These are phyloP conservation scores for Oophaga pumilio DNA, from an alignment of 2,113 vertebrate species.

Conservation along the genomic window DNA sequence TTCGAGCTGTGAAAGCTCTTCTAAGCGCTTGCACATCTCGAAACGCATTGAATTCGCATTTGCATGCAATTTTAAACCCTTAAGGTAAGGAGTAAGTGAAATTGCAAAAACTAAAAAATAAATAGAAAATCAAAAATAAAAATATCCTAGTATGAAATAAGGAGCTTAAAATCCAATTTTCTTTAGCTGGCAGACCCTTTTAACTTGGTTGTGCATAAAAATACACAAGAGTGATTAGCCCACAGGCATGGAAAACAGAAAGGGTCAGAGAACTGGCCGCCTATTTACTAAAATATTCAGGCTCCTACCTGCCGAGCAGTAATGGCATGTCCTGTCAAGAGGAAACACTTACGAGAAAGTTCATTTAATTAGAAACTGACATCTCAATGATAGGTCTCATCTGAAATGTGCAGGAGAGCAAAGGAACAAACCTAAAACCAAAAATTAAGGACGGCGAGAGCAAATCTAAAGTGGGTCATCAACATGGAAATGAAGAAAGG, in stretches of 20 bases:
- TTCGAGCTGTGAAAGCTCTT: too few species aligned
- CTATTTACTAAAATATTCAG: not conserved
- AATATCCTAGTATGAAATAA: too few species aligned
- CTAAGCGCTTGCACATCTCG: too few species aligned
- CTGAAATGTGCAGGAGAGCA: not conserved
- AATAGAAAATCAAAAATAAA: too few species aligned
- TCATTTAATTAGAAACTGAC: not conserved
- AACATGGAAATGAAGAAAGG: not conserved
- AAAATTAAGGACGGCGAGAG: not conserved
- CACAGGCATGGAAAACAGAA: not conserved
- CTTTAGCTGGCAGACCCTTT: too few species aligned
- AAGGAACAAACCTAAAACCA: not conserved
- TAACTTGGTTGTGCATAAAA: too few species aligned
- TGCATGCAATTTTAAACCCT: too few species aligned
- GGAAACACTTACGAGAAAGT: not conserved
- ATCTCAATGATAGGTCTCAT: not conserved
- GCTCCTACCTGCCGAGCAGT: not conserved
- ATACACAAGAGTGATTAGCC: not conserved
- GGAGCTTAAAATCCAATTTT: too few species aligned
- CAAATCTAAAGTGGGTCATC: not conserved
- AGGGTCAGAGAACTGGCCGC: not conserved
- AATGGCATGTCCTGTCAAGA: slow-evolving; percentile 7
- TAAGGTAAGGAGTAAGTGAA: too few species aligned
- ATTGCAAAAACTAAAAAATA: too few species aligned
- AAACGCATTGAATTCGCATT: too few species aligned